Evolutionary conservation across 2,888 invertebrate genomes (phyloP).

Genomic region (Acrocyrtus sp.): DNA sequence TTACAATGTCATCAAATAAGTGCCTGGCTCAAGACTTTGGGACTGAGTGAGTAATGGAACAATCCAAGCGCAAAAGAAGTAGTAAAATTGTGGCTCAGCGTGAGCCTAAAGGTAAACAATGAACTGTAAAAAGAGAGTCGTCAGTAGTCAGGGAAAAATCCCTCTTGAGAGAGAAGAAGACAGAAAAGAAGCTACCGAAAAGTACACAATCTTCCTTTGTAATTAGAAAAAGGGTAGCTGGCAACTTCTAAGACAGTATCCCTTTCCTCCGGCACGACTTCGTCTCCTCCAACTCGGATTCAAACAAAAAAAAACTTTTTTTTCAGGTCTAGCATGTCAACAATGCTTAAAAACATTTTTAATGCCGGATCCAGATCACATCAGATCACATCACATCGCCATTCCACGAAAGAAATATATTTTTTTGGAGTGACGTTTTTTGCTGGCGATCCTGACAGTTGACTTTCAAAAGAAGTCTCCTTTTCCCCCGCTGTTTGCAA

Average conservation of each 20-base stretch:
- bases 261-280: slow-evolving; percentile 39
- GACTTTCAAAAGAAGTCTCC: slow-evolving; percentile 26
- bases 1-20: slow-evolving; percentile 28
- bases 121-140: slow-evolving; percentile 26
- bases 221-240: no score
- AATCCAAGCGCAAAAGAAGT: slow-evolving; percentile 28
- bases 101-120: slow-evolving; percentile 51
- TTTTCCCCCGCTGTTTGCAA: no score
- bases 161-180: slow-evolving; percentile 16
- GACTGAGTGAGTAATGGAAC: slow-evolving; percentile 24
- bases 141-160: no score
- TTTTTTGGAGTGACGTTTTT: slow-evolving; percentile 34
- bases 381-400: no score
- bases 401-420: no score
- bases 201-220: no score
- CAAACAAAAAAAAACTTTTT: no score
- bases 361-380: no score
- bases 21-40: slow-evolving; percentile 24
- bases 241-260: slow-evolving; percentile 45
- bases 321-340: no score
- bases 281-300: slow-evolving; percentile 1
- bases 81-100: slow-evolving; percentile 40
- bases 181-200: slow-evolving; percentile 39
- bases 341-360: no score
- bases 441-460: slow-evolving; percentile 34